These are phyloP conservation scores for Drosophila ohnishii DNA, from an alignment of 1,140 invertebrate species.

Conservation along the genomic window DNA sequence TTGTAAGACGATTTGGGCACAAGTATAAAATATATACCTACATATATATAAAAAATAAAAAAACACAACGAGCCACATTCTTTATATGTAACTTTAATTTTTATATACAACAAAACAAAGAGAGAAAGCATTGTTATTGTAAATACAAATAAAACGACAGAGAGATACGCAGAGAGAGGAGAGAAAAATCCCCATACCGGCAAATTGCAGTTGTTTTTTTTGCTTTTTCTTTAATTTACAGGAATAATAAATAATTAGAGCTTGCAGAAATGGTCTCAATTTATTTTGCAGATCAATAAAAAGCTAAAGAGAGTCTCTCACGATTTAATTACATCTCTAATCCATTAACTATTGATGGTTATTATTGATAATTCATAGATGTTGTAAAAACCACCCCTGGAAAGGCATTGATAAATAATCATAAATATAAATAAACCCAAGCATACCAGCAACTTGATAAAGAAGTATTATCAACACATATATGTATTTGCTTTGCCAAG, in stretches of 20 bases:
- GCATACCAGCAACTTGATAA: background rate
- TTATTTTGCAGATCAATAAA: too few relatives aligned
- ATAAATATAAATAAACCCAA: background rate
- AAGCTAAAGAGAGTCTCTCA: too few relatives aligned
- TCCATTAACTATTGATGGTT: background rate
- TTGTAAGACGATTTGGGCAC: slow-evolving; percentile 17
- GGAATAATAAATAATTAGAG: background rate
- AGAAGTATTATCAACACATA: too few relatives aligned
- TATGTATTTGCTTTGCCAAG: background rate
- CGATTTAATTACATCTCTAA: background rate
- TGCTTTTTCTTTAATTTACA: background rate
- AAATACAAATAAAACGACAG: slow-evolving; percentile 53
- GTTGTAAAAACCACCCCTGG: too few relatives aligned
- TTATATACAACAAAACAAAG: slow-evolving; percentile 17
- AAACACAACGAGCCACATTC: slow-evolving; percentile 7
- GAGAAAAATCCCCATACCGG: slow-evolving; percentile 39
- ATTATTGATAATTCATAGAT: background rate
- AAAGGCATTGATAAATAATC: background rate
- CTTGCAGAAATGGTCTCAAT: too few relatives aligned
- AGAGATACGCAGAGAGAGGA: slow-evolving; percentile 3
- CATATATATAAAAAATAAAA: background rate
- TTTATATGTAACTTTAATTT: slow-evolving; percentile 32
- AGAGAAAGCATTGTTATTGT: slow-evolving; percentile 23
- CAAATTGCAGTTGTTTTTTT: slow-evolving; percentile 15
- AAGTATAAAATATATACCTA: slow-evolving; percentile 4